A percentile compares a stretch with the other conserved stretches of the same genome.
Evolutionary conservation across 2,888 invertebrate genomes (phyloP).

Genomic region (Synergus laeviventris): DNA sequence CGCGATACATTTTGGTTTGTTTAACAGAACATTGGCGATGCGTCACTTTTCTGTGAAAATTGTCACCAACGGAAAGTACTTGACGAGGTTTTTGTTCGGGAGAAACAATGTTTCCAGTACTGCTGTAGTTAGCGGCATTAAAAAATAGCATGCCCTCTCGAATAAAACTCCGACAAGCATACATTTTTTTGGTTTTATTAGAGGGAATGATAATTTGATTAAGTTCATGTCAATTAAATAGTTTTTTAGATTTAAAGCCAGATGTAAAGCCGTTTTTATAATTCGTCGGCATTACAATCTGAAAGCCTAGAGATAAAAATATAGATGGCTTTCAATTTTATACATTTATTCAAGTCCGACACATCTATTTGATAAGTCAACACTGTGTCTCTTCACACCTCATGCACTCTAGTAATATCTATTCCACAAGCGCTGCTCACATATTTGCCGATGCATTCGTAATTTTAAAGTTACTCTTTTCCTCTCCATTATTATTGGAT

Average conservation of each 20-base stretch:
- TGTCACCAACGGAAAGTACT: slow-evolving; percentile 7
- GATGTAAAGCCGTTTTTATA: too few species aligned
- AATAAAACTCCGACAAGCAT: neutral
- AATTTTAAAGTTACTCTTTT: slow-evolving; percentile 7
- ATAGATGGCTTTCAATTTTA: neutral
- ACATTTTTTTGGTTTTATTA: too few species aligned
- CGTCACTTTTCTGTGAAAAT: slow-evolving; percentile 29
- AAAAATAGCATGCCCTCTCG: slow-evolving; percentile 32
- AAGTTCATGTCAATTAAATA: too few species aligned
- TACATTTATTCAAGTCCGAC: neutral
- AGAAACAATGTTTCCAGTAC: slow-evolving; percentile 11
- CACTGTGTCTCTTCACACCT: neutral
- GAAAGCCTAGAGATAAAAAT: neutral
- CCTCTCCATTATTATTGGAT: neutral
- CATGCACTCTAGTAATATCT: neutral
- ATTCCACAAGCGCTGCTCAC: neutral
- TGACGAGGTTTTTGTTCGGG: slow-evolving; percentile 4
- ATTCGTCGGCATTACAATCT: neutral
- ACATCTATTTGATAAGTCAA: slow-evolving; percentile 2
- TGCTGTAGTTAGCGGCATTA: slow-evolving; percentile 1
- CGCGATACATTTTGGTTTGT: slow-evolving; percentile 16
- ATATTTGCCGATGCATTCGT: neutral
- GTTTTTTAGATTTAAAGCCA: too few species aligned
- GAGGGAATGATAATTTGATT: too few species aligned
- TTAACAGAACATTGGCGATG: slow-evolving; percentile 31